Conservation (phyloP, 2,797 vertebrate genomes). For the Sitta carolinensis region DNA sequence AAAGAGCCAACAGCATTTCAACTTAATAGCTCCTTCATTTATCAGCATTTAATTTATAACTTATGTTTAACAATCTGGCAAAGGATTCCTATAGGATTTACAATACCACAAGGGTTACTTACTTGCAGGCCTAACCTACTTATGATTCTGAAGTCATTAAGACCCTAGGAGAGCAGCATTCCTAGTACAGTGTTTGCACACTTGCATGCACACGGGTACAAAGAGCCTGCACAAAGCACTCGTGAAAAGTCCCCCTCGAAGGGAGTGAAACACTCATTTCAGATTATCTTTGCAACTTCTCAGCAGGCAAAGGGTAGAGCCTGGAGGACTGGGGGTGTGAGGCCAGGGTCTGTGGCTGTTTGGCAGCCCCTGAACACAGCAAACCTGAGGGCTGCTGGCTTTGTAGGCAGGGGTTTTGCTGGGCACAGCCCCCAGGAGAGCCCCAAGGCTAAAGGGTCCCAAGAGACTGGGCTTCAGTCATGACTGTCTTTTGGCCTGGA, state of each 20-base stretch:
- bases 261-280: background rate
- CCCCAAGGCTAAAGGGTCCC: rapidly evolving
- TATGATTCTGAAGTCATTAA: background rate
- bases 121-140: background rate
- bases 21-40: background rate
- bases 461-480: background rate
- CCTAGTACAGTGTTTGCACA: background rate
- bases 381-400: background rate
- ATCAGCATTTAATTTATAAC: no score
- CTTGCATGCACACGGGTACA: no score
- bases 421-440: background rate
- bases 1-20: background rate
- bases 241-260: rapidly evolving
- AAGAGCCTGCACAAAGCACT: background rate
- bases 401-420: rapidly evolving
- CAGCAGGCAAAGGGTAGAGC: background rate
- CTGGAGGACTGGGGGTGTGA: background rate
- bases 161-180: background rate
- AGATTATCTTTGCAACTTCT: background rate
- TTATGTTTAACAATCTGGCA: background rate
- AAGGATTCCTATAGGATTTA: background rate
- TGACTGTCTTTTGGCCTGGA: background rate
- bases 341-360: rapidly evolving
- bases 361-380: rapidly evolving
- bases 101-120: background rate